Evolutionary conservation across 2,888 invertebrate genomes (phyloP).

Genomic region (Drosophila kambysellisi): DNA sequence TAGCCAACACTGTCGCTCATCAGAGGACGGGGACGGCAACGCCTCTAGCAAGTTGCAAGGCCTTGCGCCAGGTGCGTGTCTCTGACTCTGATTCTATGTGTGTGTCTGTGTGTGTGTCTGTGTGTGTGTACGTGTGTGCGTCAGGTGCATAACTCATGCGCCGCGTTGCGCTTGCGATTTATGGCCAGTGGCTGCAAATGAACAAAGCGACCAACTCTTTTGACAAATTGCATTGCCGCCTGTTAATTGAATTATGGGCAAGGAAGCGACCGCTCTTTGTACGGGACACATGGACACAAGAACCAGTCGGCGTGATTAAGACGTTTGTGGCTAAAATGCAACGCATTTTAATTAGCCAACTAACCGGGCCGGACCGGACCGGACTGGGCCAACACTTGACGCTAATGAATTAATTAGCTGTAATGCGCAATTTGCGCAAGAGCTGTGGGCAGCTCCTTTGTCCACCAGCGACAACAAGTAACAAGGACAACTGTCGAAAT

Average conservation of each 20-base stretch:
- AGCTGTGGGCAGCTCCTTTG: conserved; percentile 1
- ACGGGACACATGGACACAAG: neutral
- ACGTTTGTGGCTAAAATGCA: conserved; percentile 45
- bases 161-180: conserved; percentile 62
- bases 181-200: conserved; percentile 72
- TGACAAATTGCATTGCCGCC: conserved; percentile 75
- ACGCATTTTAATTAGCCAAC: conserved; percentile 53
- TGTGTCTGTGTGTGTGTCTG: conserved; percentile 1
- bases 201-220: conserved; percentile 67
- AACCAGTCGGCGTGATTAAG: conserved; percentile 18
- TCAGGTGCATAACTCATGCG: conserved; percentile 75
- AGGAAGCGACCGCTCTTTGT: neutral
- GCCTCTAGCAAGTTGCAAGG: conserved; percentile 22
- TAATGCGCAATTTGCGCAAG: conserved; percentile 38
- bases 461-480: conserved; percentile 3
- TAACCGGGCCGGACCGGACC: neutral
- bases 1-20: conserved; percentile 66
- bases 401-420: conserved; percentile 64
- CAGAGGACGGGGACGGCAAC: conserved; percentile 16
- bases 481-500: conserved; percentile 48
- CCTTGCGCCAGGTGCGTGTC: conserved; percentile 16
- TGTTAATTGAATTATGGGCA: conserved; percentile 70
- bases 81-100: neutral
- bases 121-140: conserved; percentile 12
- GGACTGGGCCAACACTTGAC: conserved; percentile 35